These are phyloP conservation scores for Ciona savignyi DNA, from an alignment of 23 tunicate genomes.

Conservation along the genomic window DNA sequence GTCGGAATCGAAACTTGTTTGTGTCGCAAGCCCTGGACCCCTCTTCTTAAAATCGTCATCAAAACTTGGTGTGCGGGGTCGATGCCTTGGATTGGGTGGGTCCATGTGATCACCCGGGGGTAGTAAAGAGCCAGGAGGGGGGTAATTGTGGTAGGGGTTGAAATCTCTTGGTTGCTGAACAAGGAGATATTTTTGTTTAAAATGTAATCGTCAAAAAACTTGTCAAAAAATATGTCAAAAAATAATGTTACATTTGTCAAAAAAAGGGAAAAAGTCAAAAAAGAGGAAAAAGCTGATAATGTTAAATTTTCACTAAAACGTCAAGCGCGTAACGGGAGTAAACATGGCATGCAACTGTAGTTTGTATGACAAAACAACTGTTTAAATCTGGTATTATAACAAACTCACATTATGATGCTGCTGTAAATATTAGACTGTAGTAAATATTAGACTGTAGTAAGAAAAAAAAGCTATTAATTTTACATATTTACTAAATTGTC, in stretches of 20 bases:
- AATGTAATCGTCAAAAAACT: too few species aligned
- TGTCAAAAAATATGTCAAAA: too few species aligned
- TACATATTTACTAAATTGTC: too few species aligned
- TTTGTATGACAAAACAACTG: too few species aligned
- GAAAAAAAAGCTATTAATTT: too few species aligned
- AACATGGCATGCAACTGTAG: too few species aligned
- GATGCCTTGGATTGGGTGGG: conserved; percentile 3
- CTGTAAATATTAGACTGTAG: background rate
- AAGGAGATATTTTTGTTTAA: background rate
- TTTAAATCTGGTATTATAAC: too few species aligned
- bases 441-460: background rate
- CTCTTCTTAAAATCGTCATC: conserved; percentile 50
- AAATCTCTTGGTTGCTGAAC: background rate
- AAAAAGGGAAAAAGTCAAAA: too few species aligned
- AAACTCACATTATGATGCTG: background rate
- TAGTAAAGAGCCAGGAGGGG: background rate
- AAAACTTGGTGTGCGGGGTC: conserved; percentile 14
- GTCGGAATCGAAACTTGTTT: conserved; percentile 67
- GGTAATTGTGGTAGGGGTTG: background rate
- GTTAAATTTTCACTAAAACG: too few species aligned
- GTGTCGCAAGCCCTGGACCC: conserved; percentile 40
- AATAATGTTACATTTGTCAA: too few species aligned
- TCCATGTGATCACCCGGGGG: conserved; percentile 11
- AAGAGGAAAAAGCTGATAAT: too few species aligned
- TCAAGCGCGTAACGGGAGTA: too few species aligned